Percentiles rank a stretch among this genome's conserved stretches.
These are phyloP conservation scores for Choristoneura rosaceana DNA, from an alignment of 2,888 invertebrate species.

Conservation along the genomic window DNA sequence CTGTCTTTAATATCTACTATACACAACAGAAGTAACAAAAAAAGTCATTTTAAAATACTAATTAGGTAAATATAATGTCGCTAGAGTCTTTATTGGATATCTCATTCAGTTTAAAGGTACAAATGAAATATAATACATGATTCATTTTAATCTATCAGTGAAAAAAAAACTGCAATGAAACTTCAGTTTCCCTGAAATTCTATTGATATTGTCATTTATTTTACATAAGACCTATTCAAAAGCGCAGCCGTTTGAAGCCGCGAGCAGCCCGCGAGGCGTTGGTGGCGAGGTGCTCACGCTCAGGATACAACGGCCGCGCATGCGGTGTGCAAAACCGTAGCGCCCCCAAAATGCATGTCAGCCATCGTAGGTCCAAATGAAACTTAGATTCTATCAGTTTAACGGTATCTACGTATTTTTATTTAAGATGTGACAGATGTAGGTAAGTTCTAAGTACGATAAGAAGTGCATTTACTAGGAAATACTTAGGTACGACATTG, in stretches of 20 bases:
- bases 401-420: conserved; percentile 42
- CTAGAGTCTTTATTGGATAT: conserved; percentile 42
- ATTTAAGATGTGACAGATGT: conserved; percentile 51
- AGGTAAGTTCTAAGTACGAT: conserved; percentile 46
- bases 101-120: conserved; percentile 34
- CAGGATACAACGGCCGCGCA: background rate
- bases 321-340: conserved; percentile 21
- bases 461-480: conserved; percentile 51
- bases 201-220: conserved; percentile 57
- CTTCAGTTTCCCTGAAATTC: conserved; percentile 45
- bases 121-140: conserved; percentile 35
- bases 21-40: conserved; percentile 41
- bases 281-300: background rate
- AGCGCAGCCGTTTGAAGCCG: conserved; percentile 22
- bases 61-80: conserved; percentile 42
- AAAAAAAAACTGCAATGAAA: conserved; percentile 44
- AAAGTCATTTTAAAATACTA: conserved; percentile 37
- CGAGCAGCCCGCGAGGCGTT: background rate
- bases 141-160: conserved; percentile 42
- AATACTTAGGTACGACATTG: conserved; percentile 52
- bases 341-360: conserved; percentile 30
- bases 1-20: conserved; percentile 41
- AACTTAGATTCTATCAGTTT: conserved; percentile 60
- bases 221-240: conserved; percentile 58
- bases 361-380: conserved; percentile 56